Evolutionary conservation across 2,113 vertebrate species (phyloP).

Genomic region (Albula glossodonta): DNA sequence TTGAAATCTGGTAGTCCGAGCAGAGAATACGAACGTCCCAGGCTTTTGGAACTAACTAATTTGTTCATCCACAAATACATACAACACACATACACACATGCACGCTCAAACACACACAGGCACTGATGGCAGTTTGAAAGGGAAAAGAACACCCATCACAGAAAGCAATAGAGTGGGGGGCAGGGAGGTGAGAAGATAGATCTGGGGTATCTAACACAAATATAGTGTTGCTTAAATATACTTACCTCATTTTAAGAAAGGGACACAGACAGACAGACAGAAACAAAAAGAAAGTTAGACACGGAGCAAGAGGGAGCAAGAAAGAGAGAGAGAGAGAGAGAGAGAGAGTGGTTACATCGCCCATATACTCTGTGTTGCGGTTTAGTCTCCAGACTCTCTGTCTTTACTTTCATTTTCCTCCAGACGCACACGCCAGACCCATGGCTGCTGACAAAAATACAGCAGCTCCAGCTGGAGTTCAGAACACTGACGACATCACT

Average conservation of each 20-base stretch:
- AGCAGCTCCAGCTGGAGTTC: not conserved
- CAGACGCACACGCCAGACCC: constrained; percentile 14
- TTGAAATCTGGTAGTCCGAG: no score
- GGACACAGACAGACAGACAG: constrained; percentile 6
- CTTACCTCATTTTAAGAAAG: constrained; percentile 1
- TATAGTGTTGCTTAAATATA: not conserved
- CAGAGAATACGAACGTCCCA: no score
- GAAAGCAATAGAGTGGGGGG: not conserved
- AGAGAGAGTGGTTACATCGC: constrained; percentile 1
- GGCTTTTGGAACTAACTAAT: not conserved
- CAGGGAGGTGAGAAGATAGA: not conserved
- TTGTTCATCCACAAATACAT: not conserved
- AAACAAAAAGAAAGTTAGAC: constrained; percentile 25
- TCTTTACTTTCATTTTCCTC: constrained; percentile 28
- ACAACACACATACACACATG: not conserved
- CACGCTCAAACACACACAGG: not conserved
- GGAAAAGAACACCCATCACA: not conserved
- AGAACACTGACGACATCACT: constrained; percentile 9
- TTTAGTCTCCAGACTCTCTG: constrained; percentile 30
- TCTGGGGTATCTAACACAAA: not conserved
- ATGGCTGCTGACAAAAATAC: constrained; percentile 11
- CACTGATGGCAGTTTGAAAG: not conserved
- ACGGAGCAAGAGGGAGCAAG: constrained; percentile 1
- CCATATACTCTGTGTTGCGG: constrained; percentile 18
- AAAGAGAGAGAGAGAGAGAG: not conserved